These are phyloP conservation scores for Tolypeutes matacus DNA, from an alignment of 2,797 vertebrate genomes.

Conservation along the genomic window DNA sequence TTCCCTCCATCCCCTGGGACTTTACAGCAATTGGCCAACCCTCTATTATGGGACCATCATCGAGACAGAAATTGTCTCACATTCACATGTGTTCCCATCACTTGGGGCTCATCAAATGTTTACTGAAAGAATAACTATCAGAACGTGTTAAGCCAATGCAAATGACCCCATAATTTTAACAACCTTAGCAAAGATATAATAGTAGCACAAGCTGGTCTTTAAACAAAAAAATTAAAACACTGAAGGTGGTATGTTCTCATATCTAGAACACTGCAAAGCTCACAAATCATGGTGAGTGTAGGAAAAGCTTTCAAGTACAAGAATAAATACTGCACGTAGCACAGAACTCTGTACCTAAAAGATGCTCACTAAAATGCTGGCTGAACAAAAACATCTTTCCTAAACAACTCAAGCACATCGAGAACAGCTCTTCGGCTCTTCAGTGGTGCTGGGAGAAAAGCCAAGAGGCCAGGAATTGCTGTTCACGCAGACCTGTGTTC, in stretches of 20 bases:
- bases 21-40: neutral
- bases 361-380: neutral
- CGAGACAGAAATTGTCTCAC: neutral
- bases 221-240: neutral
- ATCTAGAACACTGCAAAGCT: neutral
- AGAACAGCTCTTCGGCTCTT: neutral
- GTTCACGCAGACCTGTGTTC: accelerated
- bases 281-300: neutral
- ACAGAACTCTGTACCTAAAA: neutral
- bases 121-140: neutral
- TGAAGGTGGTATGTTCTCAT: neutral
- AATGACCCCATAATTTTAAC: neutral
- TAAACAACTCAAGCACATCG: neutral
- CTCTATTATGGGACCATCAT: neutral
- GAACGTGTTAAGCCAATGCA: neutral
- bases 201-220: neutral
- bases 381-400: neutral
- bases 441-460: neutral
- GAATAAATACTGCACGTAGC: neutral
- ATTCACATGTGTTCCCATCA: neutral
- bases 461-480: neutral
- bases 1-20: neutral
- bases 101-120: neutral
- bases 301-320: neutral
- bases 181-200: neutral